phyloP scores from a whole-genome alignment of 2,888 invertebrate genomes.

The Minunthozetes semirufus region DNA sequence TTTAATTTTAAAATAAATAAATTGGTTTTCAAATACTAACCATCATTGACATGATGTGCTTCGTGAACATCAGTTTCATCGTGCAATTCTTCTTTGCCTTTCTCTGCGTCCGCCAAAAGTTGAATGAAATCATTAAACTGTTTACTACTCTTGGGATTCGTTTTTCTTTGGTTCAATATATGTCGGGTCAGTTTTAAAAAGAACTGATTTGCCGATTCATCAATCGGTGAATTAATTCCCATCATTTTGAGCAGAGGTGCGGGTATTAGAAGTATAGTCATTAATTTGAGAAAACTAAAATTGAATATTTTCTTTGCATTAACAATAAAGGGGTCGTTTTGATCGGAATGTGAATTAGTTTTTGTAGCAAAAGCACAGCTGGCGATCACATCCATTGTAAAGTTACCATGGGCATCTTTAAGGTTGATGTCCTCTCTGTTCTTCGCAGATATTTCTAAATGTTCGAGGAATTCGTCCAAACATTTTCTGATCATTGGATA shows the following conservation, averaged over 20 bases:
- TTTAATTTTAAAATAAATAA: too few relatives aligned
- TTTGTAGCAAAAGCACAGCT: conserved; percentile 58
- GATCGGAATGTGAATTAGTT: conserved; percentile 48
- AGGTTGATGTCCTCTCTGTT: neutral
- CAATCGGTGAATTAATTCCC: neutral
- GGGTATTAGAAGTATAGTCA: neutral
- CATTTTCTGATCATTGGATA: conserved; percentile 27
- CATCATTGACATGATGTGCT: conserved; percentile 32
- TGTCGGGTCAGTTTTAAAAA: conserved; percentile 18
- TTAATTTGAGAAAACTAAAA: neutral
- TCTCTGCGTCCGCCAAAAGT: conserved; percentile 27
- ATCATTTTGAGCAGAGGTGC: neutral
- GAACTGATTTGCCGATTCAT: neutral
- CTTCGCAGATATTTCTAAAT: neutral
- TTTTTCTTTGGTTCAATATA: neutral
- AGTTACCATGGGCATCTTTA: conserved; percentile 49
- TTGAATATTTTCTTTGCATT: conserved; percentile 16
- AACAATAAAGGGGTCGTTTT: conserved; percentile 4
- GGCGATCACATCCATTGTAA: conserved; percentile 58
- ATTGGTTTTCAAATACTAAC: too few relatives aligned
- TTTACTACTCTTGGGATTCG: neutral
- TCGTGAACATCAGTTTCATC: neutral
- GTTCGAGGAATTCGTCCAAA: neutral
- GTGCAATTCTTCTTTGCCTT: neutral
- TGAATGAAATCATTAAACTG: conserved; percentile 32